Evolutionary conservation across 23 tunicate species (phyloP), one percentile per base, ranked within the genome.

Genomic region (Phallusia fumigata): DNA sequence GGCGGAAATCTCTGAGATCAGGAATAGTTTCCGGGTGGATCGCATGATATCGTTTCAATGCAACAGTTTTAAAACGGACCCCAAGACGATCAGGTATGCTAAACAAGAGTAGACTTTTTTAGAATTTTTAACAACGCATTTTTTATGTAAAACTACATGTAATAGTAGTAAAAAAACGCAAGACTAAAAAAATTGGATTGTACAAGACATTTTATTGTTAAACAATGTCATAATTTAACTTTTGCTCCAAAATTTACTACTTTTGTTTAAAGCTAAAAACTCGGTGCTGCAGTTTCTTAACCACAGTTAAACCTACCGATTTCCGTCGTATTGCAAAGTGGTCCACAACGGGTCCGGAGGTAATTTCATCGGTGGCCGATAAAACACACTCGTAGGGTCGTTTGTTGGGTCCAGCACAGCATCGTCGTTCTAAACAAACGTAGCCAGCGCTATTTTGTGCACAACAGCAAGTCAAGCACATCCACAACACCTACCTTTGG

Each of bases 21-120:
- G 91, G 91, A 21, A 87, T 65, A 18, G 86, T 81, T 76, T 91
- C 97, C 21, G 88, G 91, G 53, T 87, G 86, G 26, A 73, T 69
- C 26, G 73, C 75, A 79, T 84, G 91, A 64, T 87, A 91, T 26
- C 91, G 84, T 64, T 91, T 91, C 33, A 74, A 31, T 19, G 97
- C 97, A 26, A 91, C 79, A 0, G 91, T 91, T 51, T 91, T 91
- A 49, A 53, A 91, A 16, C 82, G 88, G 21, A 91, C 85, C 22
- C 90, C 96, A 21, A 84, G 79, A 22, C 87, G 83, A 52, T 91
- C 78, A 10, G 86, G 80, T 18, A 81, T 78, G 33, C 95, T 90
- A 58, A 18, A 16, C 65, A 79, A 75, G 31, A 72, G 12, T 1
- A 19, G 34, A n/a, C n/a, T n/a, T 21, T 64, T 6, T 5, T 40